Percentiles rank a stretch among this genome's conserved stretches.
Conservation (phyloP, 1,140 invertebrate genomes). For the Zaprionus gabonicus region DNA sequence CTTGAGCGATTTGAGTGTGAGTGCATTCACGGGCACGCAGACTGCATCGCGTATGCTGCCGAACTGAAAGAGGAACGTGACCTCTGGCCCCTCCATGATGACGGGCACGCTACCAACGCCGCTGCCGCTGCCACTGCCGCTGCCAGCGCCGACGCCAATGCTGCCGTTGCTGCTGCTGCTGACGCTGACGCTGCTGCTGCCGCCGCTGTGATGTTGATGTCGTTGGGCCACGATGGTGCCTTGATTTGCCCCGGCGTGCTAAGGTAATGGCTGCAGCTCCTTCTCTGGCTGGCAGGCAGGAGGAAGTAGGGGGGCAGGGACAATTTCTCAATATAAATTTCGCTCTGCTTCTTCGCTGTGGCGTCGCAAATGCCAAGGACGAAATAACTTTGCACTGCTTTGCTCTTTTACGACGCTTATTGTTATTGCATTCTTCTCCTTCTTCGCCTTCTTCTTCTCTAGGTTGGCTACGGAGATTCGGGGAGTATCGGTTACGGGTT, state of each 20-base stretch:
- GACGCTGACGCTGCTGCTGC: slow-evolving; percentile 62
- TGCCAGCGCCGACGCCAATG: slow-evolving; percentile 29
- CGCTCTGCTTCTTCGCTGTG: slow-evolving; percentile 21
- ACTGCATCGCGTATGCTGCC: slow-evolving; percentile 95
- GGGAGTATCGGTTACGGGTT: slow-evolving; percentile 19
- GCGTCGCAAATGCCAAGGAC: slow-evolving; percentile 74
- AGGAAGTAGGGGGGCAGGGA: neutral
- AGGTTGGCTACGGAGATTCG: too few relatives aligned
- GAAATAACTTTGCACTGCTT: slow-evolving; percentile 59
- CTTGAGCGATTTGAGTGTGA: slow-evolving; percentile 96
- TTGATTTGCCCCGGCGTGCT: slow-evolving; percentile 11
- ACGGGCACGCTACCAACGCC: slow-evolving; percentile 70
- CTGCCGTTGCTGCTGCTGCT: slow-evolving; percentile 56
- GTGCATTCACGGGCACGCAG: slow-evolving; percentile 90
- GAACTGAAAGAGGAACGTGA: slow-evolving; percentile 97
- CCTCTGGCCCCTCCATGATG: slow-evolving; percentile 90
- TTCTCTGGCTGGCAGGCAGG: neutral
- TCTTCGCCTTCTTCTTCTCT: slow-evolving; percentile 23
- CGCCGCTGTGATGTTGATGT: slow-evolving; percentile 49
- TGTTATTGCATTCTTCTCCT: slow-evolving; percentile 30
- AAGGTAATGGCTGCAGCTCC: slow-evolving; percentile 14
- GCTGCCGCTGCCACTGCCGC: slow-evolving; percentile 33
- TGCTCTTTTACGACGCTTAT: slow-evolving; percentile 33
- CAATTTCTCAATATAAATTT: slow-evolving; percentile 4
- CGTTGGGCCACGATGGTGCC: slow-evolving; percentile 70